These are phyloP conservation scores for Pristionchus exspectatus DNA, from an alignment of 2,888 invertebrate genomes.

Conservation along the genomic window DNA sequence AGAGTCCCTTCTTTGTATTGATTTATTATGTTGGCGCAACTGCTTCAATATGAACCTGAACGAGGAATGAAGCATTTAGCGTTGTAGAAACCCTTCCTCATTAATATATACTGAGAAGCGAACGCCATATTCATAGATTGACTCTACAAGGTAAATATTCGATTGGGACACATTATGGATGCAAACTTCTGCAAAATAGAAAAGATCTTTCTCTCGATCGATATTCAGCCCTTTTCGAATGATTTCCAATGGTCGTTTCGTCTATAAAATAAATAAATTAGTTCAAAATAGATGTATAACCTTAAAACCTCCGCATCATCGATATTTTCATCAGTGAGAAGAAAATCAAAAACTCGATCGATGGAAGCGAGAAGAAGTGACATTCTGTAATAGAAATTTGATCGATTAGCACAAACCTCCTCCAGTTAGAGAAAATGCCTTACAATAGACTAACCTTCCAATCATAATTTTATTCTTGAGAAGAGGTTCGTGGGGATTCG, in stretches of 20 bases:
- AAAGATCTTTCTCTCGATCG: slow-evolving; percentile 4
- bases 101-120: slow-evolving; percentile 9
- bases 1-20: no score
- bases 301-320: neutral
- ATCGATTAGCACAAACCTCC: neutral
- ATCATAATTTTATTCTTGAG: neutral
- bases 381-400: neutral
- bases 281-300: neutral
- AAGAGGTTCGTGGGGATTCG: slow-evolving; percentile 46
- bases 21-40: neutral
- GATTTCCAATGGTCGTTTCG: neutral
- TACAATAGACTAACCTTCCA: neutral
- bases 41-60: neutral
- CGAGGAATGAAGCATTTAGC: slow-evolving; percentile 18
- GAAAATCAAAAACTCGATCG: slow-evolving; percentile 35
- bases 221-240: neutral
- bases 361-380: neutral
- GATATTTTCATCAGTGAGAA: slow-evolving; percentile 18
- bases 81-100: slow-evolving; percentile 46
- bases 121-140: neutral
- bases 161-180: neutral
- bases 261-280: slow-evolving; percentile 1
- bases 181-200: slow-evolving; percentile 36
- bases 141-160: neutral
- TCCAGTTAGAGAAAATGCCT: neutral